Evolutionary conservation across 2,888 invertebrate species (phyloP), one percentile per base, ranked within the genome.

Genomic region (Sminthurides aquaticus): DNA sequence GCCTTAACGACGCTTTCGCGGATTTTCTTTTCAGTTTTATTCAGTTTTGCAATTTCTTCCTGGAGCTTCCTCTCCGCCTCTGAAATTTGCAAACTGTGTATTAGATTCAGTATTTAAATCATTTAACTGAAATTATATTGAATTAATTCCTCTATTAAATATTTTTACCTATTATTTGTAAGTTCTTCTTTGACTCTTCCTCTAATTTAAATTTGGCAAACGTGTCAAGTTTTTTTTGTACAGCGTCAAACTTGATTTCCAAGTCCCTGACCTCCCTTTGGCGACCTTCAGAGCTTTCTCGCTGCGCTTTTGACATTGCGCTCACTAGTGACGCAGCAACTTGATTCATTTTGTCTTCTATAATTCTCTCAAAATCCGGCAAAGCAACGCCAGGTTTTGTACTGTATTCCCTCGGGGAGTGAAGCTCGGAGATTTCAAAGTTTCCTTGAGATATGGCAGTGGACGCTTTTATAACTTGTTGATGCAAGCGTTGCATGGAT

Each of bases 1-100:
- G 68, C 58, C n/a, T 68, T 68, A 1, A 69, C 66, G 1, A 70
- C 60, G 18, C 52, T 52, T 27, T 72, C 70, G 49, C 68, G 69
- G 15, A 69, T 49, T 59, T 67, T 70, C 27, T 66, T 69, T 27
- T 71, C 71, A 20, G 61, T 58, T 26, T 67, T 63, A 1, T 28
- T 57, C 2, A 70, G 28, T 49, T 65, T 67, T 0, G 28, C 26
- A 5, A 68, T 43, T 49, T 69, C 70, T 0, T 55, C 54, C 2
- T 68, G 28, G n/a, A 71, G 3, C 15, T 57, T 55, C 27, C 63
- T 68, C 11, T 71, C 69, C 1, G 68, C 56, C 49, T 71, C 73
- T 72, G 26, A 3, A 56, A 11, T 65, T 29, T 18, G 34, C 26
- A n/a, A 48, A n/a, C n/a, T n/a, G n/a, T n/a, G n/a, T 43, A 43